Conservation (phyloP, 2,888 invertebrate genomes). For the Mythimna albipuncta region DNA sequence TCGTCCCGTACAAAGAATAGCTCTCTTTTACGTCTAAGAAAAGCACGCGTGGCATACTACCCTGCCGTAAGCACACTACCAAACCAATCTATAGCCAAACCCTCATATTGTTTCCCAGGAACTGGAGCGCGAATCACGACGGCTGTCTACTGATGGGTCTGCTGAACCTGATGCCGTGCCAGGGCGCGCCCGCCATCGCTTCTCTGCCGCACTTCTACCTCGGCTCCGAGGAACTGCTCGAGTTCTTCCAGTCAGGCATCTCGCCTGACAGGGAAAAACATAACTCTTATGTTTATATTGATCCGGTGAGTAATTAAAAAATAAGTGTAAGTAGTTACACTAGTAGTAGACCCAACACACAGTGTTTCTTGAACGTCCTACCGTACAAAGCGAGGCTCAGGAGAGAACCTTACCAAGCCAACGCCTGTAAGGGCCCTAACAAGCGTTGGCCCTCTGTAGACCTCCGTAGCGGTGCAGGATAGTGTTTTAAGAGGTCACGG, state of each 20-base stretch:
- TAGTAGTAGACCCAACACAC: too few species aligned
- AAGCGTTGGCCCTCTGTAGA: too few species aligned
- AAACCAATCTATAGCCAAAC: neutral
- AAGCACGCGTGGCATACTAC: neutral
- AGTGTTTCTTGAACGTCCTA: too few species aligned
- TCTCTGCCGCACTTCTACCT: slow-evolving; percentile 93
- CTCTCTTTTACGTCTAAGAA: too few species aligned
- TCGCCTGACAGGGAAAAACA: slow-evolving; percentile 89
- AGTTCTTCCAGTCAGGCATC: slow-evolving; percentile 88
- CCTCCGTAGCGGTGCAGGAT: too few species aligned
- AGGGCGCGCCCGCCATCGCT: slow-evolving; percentile 91
- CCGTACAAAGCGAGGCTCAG: too few species aligned
- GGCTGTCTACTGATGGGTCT: slow-evolving; percentile 90
- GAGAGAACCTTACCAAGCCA: too few species aligned
- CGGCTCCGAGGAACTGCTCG: slow-evolving; percentile 87
- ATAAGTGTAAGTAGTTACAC: too few species aligned
- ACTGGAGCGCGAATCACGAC: slow-evolving; percentile 84
- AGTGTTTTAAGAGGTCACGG: too few species aligned
- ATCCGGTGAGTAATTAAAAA: slow-evolving; percentile 86
- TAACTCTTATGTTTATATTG: slow-evolving; percentile 90
- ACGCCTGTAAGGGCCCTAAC: too few species aligned
- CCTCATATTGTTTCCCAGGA: slow-evolving; percentile 65
- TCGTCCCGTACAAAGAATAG: too few species aligned
- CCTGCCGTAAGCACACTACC: neutral
- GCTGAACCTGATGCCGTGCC: slow-evolving; percentile 87